Evolutionary conservation across 2,113 vertebrate species (phyloP), one percentile per base, ranked within the genome.

Genomic region (Zeus faber): DNA sequence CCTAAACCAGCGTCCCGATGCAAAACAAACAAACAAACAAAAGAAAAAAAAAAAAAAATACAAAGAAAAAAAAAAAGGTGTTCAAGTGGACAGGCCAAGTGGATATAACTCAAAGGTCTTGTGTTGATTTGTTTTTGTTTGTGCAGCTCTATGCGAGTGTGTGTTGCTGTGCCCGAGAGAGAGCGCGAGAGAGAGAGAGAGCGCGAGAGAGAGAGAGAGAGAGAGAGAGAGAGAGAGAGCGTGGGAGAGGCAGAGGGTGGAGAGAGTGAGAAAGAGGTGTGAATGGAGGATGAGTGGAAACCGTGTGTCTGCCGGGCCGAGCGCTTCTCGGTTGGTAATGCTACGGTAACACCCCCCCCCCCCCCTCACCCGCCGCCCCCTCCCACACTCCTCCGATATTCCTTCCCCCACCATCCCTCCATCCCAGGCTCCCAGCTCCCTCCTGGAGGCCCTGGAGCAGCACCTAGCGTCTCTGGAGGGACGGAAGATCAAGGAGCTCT

Each of bases 391-490:
- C 65, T 69, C 23, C 72, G 13, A 8, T 44, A 41, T 39, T 23
- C 63, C 49, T 58, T 35, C 39, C 40, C 45, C 37, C 26, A 45
- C n/a, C 35, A 53, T 49, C 40, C 11, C 10, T 20, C 71, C 50
- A 39, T 58, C 49, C 45, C 75, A 98, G 96, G 93, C 92, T 64
- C 94, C 95, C 54, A 91, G 87, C 80, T 93, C 94, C 81, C 93
- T 97, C 69, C 88, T 96, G 80, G 94, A 97, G 89, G 92, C 94
- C 67, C 80, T 98, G 74, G 93, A 95, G 81, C 93, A 97, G 67
- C 95, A 98, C 79, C 83, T 98, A 85, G 92, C 91, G 84, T 98
- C 95, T 68, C 87, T 99, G 85, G 95, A 98, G 82, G 92, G 94
- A 55, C 92, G 92, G 85, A 95, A 94, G 80, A 92, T 93, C 51